A percentile compares a stretch with the other conserved stretches of the same genome.
These are phyloP conservation scores for Eulithis prunata DNA, from an alignment of 2,888 invertebrate species.

Conservation along the genomic window DNA sequence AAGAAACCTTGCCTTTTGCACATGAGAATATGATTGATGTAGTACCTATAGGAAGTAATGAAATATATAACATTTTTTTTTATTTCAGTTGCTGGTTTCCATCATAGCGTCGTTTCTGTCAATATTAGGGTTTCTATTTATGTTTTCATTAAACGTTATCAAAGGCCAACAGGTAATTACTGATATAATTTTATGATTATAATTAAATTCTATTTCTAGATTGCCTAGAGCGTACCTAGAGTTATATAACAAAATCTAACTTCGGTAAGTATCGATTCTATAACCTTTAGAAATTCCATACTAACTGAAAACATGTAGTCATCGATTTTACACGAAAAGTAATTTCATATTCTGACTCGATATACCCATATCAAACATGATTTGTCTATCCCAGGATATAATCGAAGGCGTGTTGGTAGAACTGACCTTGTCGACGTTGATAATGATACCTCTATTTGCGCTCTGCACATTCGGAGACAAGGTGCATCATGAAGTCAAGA, in stretches of 20 bases:
- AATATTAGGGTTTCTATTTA: constrained; percentile 53
- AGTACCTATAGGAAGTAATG: neutral
- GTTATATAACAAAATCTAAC: too few relatives aligned
- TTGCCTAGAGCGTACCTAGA: too few relatives aligned
- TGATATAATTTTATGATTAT: neutral
- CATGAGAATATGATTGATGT: neutral
- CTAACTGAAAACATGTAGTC: too few relatives aligned
- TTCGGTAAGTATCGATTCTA: too few relatives aligned
- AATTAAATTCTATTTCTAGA: too few relatives aligned
- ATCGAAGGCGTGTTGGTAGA: constrained; percentile 41
- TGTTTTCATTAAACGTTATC: constrained; percentile 52
- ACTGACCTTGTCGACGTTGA: constrained; percentile 43
- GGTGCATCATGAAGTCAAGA: constrained; percentile 56
- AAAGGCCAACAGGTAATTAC: constrained; percentile 49
- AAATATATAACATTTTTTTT: neutral
- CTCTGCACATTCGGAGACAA: constrained; percentile 62
- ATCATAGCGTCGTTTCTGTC: constrained; percentile 56
- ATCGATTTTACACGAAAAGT: too few relatives aligned
- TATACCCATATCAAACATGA: neutral
- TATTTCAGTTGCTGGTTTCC: constrained; percentile 59
- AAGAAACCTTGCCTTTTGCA: too few relatives aligned
- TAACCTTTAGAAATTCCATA: too few relatives aligned
- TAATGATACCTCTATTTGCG: constrained; percentile 56
- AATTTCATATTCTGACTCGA: too few relatives aligned
- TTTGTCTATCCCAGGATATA: constrained; percentile 46